Conservation (phyloP, 2,888 invertebrate species). For the Cyrtodaria siliqua region DNA sequence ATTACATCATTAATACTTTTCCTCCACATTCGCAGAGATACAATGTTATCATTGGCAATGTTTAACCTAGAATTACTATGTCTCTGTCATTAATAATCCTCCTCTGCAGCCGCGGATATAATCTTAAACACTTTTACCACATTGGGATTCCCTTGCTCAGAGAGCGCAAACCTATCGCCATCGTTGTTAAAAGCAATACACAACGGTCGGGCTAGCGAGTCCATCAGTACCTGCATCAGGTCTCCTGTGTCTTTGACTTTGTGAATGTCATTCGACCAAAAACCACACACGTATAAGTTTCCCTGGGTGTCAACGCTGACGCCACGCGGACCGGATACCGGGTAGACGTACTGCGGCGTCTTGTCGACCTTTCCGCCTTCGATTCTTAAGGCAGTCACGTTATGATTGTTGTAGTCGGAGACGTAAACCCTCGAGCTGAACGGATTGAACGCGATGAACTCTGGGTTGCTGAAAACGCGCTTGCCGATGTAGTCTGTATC, state of each 20-base stretch:
- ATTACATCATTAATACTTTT: no score
- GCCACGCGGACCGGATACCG: slow-evolving; percentile 60
- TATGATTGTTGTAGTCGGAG: slow-evolving; percentile 65
- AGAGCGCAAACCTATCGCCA: slow-evolving; percentile 54
- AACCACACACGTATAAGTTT: slow-evolving; percentile 58
- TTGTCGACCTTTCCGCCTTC: slow-evolving; percentile 54
- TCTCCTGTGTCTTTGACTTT: slow-evolving; percentile 51
- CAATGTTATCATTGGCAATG: no score
- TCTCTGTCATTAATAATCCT: slow-evolving; percentile 4
- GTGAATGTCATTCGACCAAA: slow-evolving; percentile 65
- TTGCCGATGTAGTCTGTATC: slow-evolving; percentile 63
- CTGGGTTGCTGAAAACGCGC: slow-evolving; percentile 60
- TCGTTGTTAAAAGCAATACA: slow-evolving; percentile 46
- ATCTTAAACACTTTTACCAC: slow-evolving; percentile 52
- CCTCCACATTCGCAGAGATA: no score
- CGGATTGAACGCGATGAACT: slow-evolving; percentile 53
- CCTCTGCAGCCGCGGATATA: slow-evolving; percentile 39
- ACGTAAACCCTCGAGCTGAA: slow-evolving; percentile 43
- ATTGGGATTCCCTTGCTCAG: slow-evolving; percentile 61
- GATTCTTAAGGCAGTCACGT: slow-evolving; percentile 51
- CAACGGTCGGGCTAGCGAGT: slow-evolving; percentile 48
- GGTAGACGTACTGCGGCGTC: slow-evolving; percentile 54
- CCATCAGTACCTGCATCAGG: slow-evolving; percentile 49
- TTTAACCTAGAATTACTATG: no score
- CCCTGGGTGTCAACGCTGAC: slow-evolving; percentile 49